phyloP scores from a whole-genome alignment of 2,113 vertebrate species.

The Vicugna pacos region DNA sequence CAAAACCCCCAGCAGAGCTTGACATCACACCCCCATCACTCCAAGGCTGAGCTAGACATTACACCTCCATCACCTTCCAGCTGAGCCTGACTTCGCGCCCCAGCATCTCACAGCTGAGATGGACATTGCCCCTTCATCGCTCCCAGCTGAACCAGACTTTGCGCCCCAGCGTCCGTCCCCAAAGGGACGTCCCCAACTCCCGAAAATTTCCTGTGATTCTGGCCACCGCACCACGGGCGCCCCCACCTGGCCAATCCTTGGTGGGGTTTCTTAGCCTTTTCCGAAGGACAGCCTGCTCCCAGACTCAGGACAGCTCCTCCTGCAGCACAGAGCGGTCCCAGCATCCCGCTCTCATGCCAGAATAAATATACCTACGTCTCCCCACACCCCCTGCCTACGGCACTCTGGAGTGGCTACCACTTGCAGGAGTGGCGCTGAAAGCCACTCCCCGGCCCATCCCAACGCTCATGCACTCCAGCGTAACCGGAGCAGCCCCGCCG shows the following conservation, averaged over 20 bases:
- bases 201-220: neutral
- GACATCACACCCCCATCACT: neutral
- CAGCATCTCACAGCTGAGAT: neutral
- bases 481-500: neutral
- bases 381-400: neutral
- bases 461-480: too few relatives aligned
- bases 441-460: conserved; percentile 16
- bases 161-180: neutral
- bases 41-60: neutral
- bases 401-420: conserved; percentile 15
- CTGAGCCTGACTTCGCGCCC: neutral
- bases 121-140: neutral
- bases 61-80: too few relatives aligned
- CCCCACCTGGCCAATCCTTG: conserved; percentile 61
- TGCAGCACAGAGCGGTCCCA: neutral
- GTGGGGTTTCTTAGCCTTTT: neutral
- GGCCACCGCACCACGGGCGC: neutral
- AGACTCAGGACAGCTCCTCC: neutral
- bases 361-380: conserved; percentile 41
- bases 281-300: neutral
- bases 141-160: neutral
- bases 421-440: neutral
- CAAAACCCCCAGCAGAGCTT: neutral
- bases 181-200: neutral
- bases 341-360: accelerated